phyloP scores from a whole-genome alignment of 2,113 vertebrate genomes.

The Centropus bengalensis region DNA sequence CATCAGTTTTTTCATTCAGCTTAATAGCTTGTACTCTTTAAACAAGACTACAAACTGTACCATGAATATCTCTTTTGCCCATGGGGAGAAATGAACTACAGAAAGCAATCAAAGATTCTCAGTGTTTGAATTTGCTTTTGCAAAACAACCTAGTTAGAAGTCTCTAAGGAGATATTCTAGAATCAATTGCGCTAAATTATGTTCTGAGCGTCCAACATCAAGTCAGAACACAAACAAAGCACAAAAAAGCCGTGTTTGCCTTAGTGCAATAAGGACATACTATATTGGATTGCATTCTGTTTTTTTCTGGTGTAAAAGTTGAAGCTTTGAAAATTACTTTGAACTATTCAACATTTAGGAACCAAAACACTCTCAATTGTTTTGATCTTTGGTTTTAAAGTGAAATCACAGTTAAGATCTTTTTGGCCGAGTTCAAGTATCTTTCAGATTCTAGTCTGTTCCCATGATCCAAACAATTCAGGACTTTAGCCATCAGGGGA shows the following conservation, averaged over 20 bases:
- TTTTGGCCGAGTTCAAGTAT: neutral
- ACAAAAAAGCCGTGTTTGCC: neutral
- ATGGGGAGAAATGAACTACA: conserved; percentile 9
- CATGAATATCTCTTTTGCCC: neutral
- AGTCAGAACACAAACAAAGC: neutral
- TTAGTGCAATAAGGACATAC: neutral
- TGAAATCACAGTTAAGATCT: neutral
- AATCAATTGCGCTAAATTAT: conserved; percentile 7
- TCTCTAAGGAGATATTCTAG: conserved; percentile 33
- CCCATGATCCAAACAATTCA: neutral
- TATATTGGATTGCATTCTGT: neutral
- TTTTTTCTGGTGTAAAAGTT: neutral
- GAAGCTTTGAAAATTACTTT: neutral
- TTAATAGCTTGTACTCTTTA: conserved; percentile 5
- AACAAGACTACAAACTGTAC: neutral
- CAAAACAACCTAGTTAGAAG: conserved; percentile 32
- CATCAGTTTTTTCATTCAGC: neutral
- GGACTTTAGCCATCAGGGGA: neutral
- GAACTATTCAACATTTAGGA: neutral
- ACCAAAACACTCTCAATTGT: neutral
- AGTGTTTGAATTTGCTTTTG: conserved; percentile 31
- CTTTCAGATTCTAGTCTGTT: neutral
- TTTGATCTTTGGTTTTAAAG: neutral
- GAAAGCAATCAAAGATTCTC: conserved; percentile 22
- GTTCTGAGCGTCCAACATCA: neutral